Base-by-base conservation (phyloP, 2,113 vertebrate species). In the Perca flavescens region DNA sequence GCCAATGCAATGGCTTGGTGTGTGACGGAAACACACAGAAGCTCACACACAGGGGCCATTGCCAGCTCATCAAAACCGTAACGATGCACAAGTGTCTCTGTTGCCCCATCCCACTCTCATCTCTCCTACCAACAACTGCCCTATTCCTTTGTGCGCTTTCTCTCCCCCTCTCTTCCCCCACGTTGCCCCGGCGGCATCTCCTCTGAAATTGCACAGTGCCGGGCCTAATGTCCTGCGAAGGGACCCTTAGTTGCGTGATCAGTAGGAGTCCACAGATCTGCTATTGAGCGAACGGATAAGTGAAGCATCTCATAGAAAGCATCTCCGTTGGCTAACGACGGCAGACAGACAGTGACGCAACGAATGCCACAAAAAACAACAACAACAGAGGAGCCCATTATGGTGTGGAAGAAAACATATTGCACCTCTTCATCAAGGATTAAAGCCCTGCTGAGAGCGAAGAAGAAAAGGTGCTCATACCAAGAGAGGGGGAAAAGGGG, bases 51-150 rank as follows among this genome's bases (percentile, higher is more conserved):
- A 52, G 61, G 50, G 56, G 77, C 78, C 52, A 74, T 8, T 66
- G 87, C 82, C 77, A 90, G 71, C 84, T 86, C 86, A 71, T 88
- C 76, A 77, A 83, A 91, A 82, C 34, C 19, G 68, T 79, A 90
- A 89, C 5, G 75, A 85, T 71, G 71, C 82, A 54, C 81, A 82
- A 47, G 74, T 60, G 84, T 31, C 47, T 57, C 31, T 43, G 53
- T 74, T 56, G 58, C 43, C 69, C 43, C 74, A 52, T 43, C 54
- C 69, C 28, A 28, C 56, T 70, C 77, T 63, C 52, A 74, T 66
- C 60, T 61, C 49, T 62, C 25, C 49, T 7, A 9, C 60, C 54
- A 72, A 56, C 54, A 65, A 68, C 17, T 63, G 65, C 34, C 70
- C 80, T 46, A 0, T 67, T 71, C 61, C 2, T 76, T 64, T 16